Conservation (phyloP, 2,797 vertebrate genomes). For the Sebastes dallii region DNA sequence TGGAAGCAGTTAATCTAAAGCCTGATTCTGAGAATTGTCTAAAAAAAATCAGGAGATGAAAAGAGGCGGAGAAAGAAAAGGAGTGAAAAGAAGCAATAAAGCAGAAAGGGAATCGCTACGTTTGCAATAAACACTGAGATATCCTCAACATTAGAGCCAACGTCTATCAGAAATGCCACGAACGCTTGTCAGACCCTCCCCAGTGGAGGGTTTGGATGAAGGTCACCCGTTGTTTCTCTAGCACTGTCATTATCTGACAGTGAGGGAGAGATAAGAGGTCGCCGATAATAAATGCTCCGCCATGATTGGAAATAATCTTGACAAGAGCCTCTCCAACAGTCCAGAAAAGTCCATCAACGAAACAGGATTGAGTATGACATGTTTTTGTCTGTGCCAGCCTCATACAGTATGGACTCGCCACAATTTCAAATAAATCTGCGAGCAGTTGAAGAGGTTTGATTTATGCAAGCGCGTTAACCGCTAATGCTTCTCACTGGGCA, state of each 20-base stretch:
- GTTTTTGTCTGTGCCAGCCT: constrained; percentile 27
- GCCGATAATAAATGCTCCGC: constrained; percentile 56
- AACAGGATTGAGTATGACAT: constrained; percentile 46
- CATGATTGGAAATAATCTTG: constrained; percentile 71
- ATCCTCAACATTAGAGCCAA: constrained; percentile 8
- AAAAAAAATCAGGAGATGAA: constrained; percentile 5
- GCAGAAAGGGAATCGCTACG: background rate
- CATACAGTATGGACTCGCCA: background rate
- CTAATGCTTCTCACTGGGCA: constrained; percentile 16
- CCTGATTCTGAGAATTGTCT: constrained; percentile 46
- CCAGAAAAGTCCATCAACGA: constrained; percentile 40
- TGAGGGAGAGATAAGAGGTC: constrained; percentile 56
- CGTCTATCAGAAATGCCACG: constrained; percentile 15
- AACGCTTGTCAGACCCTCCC: constrained; percentile 21
- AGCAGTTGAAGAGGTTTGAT: constrained; percentile 17
- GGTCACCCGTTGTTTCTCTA: constrained; percentile 64
- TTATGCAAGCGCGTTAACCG: constrained; percentile 1
- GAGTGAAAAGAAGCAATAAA: background rate
- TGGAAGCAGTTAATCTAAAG: constrained; percentile 54
- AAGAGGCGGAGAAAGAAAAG: background rate
- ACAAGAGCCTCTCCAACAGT: constrained; percentile 59
- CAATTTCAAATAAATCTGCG: constrained; percentile 31
- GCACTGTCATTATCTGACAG: constrained; percentile 65
- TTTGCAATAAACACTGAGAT: constrained; percentile 24
- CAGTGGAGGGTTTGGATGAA: constrained; percentile 45